phyloP scores from a whole-genome alignment of 2,888 invertebrate genomes.

The Matsumyia berberina region DNA sequence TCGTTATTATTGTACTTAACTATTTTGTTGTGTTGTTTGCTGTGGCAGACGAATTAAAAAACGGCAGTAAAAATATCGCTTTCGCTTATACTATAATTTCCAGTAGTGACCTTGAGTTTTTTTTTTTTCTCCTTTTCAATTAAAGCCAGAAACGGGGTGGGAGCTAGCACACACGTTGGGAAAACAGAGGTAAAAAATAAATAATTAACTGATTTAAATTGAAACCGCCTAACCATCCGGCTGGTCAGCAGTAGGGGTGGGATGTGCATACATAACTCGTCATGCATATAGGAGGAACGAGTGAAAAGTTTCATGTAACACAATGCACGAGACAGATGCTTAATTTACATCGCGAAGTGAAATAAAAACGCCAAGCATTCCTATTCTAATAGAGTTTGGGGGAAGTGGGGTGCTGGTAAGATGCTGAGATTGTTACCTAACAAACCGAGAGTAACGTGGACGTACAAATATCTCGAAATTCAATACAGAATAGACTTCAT shows the following conservation, averaged over 20 bases:
- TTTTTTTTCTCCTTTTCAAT: slow-evolving; percentile 45
- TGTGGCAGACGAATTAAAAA: slow-evolving; percentile 46
- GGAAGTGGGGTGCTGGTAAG: not conserved
- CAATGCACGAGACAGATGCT: slow-evolving; percentile 38
- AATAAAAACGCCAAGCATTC: slow-evolving; percentile 9
- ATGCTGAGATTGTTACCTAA: slow-evolving; percentile 56
- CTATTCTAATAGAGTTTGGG: not conserved
- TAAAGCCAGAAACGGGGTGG: not conserved
- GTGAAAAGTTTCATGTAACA: slow-evolving; percentile 54
- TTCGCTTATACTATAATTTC: slow-evolving; percentile 65
- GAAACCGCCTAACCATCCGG: slow-evolving; percentile 29
- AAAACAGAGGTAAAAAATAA: slow-evolving; percentile 35
- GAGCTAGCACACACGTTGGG: slow-evolving; percentile 27
- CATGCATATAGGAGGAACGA: slow-evolving; percentile 38
- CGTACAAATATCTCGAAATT: slow-evolving; percentile 41
- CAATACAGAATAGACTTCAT: slow-evolving; percentile 46
- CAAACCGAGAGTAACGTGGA: slow-evolving; percentile 42
- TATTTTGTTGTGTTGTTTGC: slow-evolving; percentile 32
- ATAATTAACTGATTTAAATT: slow-evolving; percentile 50
- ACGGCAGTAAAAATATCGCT: slow-evolving; percentile 70
- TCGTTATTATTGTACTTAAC: slow-evolving; percentile 31
- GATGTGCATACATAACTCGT: slow-evolving; percentile 22
- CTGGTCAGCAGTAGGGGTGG: slow-evolving; percentile 39
- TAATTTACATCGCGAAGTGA: slow-evolving; percentile 35
- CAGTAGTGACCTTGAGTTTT: slow-evolving; percentile 65